Conservation (phyloP, 37 sponge, comb jelly and placozoan species). For the Mnemiopsis leidyi region DNA sequence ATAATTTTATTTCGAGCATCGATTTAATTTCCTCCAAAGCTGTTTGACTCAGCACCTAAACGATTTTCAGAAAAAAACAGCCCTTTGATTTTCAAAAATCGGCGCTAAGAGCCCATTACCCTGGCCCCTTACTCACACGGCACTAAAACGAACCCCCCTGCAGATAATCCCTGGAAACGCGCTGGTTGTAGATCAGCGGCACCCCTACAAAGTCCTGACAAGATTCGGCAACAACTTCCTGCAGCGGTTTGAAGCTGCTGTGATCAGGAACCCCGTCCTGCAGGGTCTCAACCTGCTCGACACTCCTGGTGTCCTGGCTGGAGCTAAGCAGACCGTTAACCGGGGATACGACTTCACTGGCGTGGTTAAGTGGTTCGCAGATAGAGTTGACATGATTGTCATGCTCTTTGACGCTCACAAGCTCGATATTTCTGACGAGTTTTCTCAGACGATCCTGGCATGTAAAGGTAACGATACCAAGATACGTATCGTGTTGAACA, state of each 20-base stretch:
- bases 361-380: slow-evolving; percentile 95
- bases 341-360: slow-evolving; percentile 97
- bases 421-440: slow-evolving; percentile 97
- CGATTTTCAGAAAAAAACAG: neutral
- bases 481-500: slow-evolving; percentile 95
- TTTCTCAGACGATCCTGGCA: slow-evolving; percentile 80
- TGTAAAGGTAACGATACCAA: slow-evolving; percentile 87
- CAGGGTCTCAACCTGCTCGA: slow-evolving; percentile 92
- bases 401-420: slow-evolving; percentile 99
- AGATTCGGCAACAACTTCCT: slow-evolving; percentile 91
- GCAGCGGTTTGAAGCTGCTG: slow-evolving; percentile 81
- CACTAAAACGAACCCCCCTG: neutral
- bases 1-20: neutral
- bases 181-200: slow-evolving; percentile 83
- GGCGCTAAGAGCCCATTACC: neutral
- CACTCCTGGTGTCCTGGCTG: slow-evolving; percentile 96
- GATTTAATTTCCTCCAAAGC: neutral
- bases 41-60: neutral
- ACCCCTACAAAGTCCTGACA: slow-evolving; percentile 81
- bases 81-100: neutral
- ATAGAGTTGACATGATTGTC: slow-evolving; percentile 90
- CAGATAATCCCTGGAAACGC: slow-evolving; percentile 91
- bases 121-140: neutral
- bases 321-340: slow-evolving; percentile 92
- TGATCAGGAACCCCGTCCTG: slow-evolving; percentile 81